Conservation (phyloP, 2,888 invertebrate species). For the Heliconius cydno region DNA sequence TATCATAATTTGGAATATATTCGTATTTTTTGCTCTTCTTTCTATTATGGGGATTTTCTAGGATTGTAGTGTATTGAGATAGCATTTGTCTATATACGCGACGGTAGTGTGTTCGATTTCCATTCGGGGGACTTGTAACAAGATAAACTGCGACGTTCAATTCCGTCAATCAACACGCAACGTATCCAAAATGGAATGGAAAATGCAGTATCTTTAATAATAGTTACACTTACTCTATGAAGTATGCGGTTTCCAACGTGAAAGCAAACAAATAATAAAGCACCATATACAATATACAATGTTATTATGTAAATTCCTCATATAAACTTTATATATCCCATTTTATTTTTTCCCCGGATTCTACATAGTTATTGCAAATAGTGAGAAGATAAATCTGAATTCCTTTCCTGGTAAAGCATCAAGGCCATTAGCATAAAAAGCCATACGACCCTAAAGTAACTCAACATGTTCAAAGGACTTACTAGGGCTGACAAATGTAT, state of each 20-base stretch:
- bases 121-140: too few species aligned
- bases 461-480: slow-evolving; percentile 31
- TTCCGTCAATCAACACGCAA: too few species aligned
- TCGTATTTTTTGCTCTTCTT: too few species aligned
- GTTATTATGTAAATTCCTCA: neutral
- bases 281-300: neutral
- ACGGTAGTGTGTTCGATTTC: too few species aligned
- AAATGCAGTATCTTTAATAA: too few species aligned
- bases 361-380: slow-evolving; percentile 23
- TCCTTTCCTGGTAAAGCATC: slow-evolving; percentile 22
- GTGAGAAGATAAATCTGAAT: slow-evolving; percentile 34
- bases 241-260: neutral
- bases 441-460: slow-evolving; percentile 37
- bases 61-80: too few species aligned
- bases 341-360: slow-evolving; percentile 1
- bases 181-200: too few species aligned
- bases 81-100: too few species aligned
- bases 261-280: neutral
- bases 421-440: slow-evolving; percentile 42
- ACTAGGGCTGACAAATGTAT: slow-evolving; percentile 33
- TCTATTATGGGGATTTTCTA: too few species aligned
- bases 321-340: slow-evolving; percentile 12
- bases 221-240: too few species aligned
- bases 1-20: too few species aligned
- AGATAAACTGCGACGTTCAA: too few species aligned